Base-by-base conservation (phyloP, 1,140 invertebrate species). In the Drosophila arawakana region DNA sequence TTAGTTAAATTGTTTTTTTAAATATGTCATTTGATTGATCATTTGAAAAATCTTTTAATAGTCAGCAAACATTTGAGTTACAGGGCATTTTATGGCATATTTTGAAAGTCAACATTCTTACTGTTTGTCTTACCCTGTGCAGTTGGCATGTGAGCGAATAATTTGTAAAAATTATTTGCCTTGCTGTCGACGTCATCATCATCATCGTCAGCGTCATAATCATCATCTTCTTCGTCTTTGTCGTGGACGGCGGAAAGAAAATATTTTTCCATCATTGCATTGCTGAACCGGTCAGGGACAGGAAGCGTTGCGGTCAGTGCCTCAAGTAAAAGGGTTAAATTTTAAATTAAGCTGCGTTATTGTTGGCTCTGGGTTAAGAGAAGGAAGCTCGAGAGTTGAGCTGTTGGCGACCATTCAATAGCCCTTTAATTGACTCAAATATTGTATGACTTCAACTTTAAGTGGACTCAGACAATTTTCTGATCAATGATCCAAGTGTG, bases 141-240 rank as follows among this genome's bases (percentile, higher is more conserved):
- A 80, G 83, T 82, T 86, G 83, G 80, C 83, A 86, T 86, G 83
- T 89, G 83, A 89, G 83, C 83, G 83, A 77, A 86, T 86, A 86
- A 88, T 88, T 86, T 86, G 80, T 86, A 83, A 82, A 86, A 86
- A 86, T 86, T 86, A 88, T 88, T 86, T 86, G 83, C 80, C 73
- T 75, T 88, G 76, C 83, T 82, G 76, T 81, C 81, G 82, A 78
- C 63, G 49, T 47, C 52, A 15, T 18, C 61, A 30, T 30, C 25
- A 30, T 30, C 25, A 6, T 30, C 25, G 3, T 61, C 58, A 15
- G 35, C 37, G 67, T 11, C 54, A 21, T 21, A 21, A 30, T 30
- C 25, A 30, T 30, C 25, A 6, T 5, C 25, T 5, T 61, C 58
- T 30, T 41, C 37, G 67, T 8, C 54, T 13, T 15, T 50, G 52